Percentiles rank a stretch among this genome's conserved stretches.
Evolutionary conservation across 2,888 invertebrate genomes (phyloP).

Genomic region (Phlogophora meticulosa): DNA sequence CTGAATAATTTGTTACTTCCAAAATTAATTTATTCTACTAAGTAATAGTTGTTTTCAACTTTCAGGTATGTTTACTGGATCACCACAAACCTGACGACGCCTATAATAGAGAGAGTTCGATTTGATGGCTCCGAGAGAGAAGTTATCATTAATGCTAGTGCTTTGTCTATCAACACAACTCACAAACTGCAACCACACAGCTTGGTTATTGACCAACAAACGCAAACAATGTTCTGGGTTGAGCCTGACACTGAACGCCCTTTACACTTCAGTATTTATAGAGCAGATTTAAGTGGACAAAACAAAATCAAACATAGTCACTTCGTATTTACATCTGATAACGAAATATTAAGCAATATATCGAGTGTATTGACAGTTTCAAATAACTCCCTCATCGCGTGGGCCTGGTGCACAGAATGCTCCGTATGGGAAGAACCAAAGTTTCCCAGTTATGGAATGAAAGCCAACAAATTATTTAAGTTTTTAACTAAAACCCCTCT

Average conservation of each 20-base stretch:
- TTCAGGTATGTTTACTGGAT: conserved; percentile 96
- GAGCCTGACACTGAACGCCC: background rate
- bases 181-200: conserved; percentile 75
- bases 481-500: background rate
- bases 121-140: conserved; percentile 82
- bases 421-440: background rate
- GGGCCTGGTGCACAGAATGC: background rate
- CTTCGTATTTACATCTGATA: conserved; percentile 84
- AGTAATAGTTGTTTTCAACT: conserved; percentile 53
- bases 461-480: background rate
- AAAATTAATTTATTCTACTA: no score
- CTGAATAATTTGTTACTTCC: no score
- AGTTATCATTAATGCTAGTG: conserved; percentile 80
- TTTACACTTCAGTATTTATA: conserved; percentile 94
- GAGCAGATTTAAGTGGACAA: conserved; percentile 93
- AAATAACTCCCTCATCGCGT: conserved; percentile 81
- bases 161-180: background rate
- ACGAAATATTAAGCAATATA: conserved; percentile 59
- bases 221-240: conserved; percentile 90
- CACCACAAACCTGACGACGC: conserved; percentile 92
- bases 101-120: conserved; percentile 92
- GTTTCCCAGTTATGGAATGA: background rate
- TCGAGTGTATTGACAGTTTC: conserved; percentile 94
- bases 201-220: conserved; percentile 93
- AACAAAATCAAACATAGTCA: conserved; percentile 90